Base-by-base conservation (phyloP, 2,888 invertebrate genomes). In the Hydriomena furcata region DNA sequence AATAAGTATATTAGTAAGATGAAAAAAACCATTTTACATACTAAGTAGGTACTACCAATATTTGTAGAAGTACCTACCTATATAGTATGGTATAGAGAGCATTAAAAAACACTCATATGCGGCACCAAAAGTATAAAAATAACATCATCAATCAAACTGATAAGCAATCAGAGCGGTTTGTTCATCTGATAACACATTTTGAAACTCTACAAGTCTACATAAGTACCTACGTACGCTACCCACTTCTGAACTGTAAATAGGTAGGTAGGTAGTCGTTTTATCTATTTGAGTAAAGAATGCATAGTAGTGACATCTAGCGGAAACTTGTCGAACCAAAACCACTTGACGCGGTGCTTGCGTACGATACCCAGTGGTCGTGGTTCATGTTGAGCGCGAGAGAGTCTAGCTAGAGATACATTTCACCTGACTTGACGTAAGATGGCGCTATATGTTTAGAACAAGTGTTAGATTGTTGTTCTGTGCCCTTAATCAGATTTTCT, bases 121-220 rank as follows among this genome's bases (percentile, higher is more conserved):
- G 21, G 6, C 41, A 21, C 31, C 27, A 7, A 37, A 52, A 30
- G 17, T 49, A 55, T 48, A 47, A 61, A 58, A 57, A 61, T 59
- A 61, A 55, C 52, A 59, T 61, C 55, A 61, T 61, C 61, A 61
- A 61, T 61, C 61, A 61, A 55, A 59, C 53, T 53, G 61, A 61
- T 61, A 61, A 61, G 46, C 28, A 32, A 34, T 46, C 37, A 13
- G 48, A 43, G 41, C 44, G 47, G 61, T 55, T 57, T 55, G 59
- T 51, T 48, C 46, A 52, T 48, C 47, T 55, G 59, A 61, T 61
- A 61, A 46, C 55, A 43, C 43, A 43, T 38, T 52, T 47, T 43
- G 50, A 42, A 47, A 34, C 35, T 37, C 20, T 10, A 28, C 32
- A 32, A 7, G 24, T n/a, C 27, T 27, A 13, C 17, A 35, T n/a